These are phyloP conservation scores for Champsocephalus gunnari DNA, from an alignment of 2,797 vertebrate genomes.

Conservation along the genomic window DNA sequence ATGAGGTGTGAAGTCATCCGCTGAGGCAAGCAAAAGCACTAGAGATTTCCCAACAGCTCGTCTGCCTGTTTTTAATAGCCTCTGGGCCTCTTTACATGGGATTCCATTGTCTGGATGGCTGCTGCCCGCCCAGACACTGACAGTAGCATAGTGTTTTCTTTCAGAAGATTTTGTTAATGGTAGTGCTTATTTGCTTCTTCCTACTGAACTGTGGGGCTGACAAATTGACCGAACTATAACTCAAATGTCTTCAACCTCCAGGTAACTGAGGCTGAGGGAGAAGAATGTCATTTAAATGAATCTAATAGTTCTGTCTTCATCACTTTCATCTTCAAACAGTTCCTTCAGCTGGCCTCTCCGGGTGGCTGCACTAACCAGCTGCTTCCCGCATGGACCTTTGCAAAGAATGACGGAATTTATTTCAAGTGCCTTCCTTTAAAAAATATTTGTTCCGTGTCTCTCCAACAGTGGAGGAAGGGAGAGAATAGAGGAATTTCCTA, in stretches of 20 bases:
- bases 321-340: conserved; percentile 13
- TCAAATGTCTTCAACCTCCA: not conserved
- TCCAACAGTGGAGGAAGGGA: conserved; percentile 29
- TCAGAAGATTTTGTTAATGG: conserved; percentile 9
- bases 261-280: not conserved
- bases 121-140: conserved; percentile 29
- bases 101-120: conserved; percentile 45
- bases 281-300: conserved; percentile 9
- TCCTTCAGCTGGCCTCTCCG: not conserved
- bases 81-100: conserved; percentile 41
- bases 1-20: conserved; percentile 22
- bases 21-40: conserved; percentile 9
- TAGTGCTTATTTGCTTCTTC: not conserved
- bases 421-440: conserved; percentile 35
- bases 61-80: conserved; percentile 49
- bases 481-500: conserved; percentile 52
- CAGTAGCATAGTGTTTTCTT: conserved; percentile 10
- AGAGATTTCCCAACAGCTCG: conserved; percentile 49
- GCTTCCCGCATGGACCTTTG: conserved; percentile 17
- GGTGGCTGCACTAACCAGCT: conserved; percentile 5
- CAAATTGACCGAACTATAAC: conserved; percentile 2
- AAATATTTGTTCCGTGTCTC: conserved; percentile 22
- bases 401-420: conserved; percentile 33
- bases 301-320: conserved; percentile 12
- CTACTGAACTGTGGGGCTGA: not conserved